Evolutionary conservation across 2,888 invertebrate species (phyloP).

Genomic region (Athrips mouffetella): DNA sequence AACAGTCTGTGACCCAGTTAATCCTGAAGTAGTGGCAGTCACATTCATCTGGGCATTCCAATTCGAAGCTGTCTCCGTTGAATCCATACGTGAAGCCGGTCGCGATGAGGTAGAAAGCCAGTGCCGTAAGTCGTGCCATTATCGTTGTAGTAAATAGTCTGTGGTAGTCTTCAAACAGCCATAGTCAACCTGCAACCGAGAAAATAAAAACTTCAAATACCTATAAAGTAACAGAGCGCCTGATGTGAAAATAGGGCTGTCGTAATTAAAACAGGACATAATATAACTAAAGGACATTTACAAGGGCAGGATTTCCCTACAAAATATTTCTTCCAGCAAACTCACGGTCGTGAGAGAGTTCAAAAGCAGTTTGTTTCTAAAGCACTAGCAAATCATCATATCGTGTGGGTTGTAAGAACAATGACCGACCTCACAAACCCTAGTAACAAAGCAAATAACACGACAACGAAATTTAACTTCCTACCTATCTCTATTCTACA

Average conservation of each 20-base stretch:
- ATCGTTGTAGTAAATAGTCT: conserved; percentile 21
- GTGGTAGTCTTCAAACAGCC: conserved; percentile 30
- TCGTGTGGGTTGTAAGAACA: no score
- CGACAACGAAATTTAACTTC: no score
- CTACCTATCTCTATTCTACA: no score
- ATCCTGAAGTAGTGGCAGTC: conserved; percentile 87
- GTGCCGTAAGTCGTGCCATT: conserved; percentile 47
- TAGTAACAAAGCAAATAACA: no score
- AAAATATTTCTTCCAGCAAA: no score
- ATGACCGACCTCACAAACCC: no score
- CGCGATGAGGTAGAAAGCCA: conserved; percentile 46
- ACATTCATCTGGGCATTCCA: conserved; percentile 85
- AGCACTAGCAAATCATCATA: no score
- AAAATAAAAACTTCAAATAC: background rate
- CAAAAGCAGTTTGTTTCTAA: no score
- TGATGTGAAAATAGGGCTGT: background rate
- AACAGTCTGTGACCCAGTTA: conserved; percentile 88
- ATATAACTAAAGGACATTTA: no score
- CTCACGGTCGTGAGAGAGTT: no score
- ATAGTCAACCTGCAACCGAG: conserved; percentile 30
- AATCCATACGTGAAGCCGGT: conserved; percentile 53
- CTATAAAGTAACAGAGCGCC: background rate
- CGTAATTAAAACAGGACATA: background rate
- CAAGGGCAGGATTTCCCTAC: no score
- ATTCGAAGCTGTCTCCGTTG: conserved; percentile 81